Conservation (phyloP, 2,888 invertebrate species). For the Dryocosmus kuriphilus region DNA sequence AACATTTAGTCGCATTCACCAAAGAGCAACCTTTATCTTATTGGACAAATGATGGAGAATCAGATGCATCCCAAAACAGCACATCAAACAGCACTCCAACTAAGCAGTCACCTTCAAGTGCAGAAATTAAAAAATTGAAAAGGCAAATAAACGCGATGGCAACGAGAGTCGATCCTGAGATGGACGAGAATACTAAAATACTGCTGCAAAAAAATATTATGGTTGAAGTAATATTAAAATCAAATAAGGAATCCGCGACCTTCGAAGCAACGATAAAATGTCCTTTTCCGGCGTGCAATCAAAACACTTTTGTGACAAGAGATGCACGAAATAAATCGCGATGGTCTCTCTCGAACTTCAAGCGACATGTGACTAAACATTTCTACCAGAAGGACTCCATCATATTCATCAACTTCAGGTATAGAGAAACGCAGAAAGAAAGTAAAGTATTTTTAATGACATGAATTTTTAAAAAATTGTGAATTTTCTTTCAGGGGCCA, state of each 20-base stretch:
- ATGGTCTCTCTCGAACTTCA: neutral
- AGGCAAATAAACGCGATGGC: too few species aligned
- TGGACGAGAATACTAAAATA: too few species aligned
- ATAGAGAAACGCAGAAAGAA: neutral
- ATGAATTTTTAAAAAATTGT: neutral
- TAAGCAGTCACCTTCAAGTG: too few species aligned
- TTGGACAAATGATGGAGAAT: too few species aligned
- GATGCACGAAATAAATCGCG: neutral
- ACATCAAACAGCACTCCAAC: too few species aligned
- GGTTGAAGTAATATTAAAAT: too few species aligned
- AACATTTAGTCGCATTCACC: too few species aligned
- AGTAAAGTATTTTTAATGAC: neutral
- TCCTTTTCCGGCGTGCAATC: neutral
- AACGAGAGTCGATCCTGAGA: too few species aligned
- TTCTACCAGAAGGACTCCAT: neutral
- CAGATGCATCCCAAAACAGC: too few species aligned
- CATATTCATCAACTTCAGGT: neutral
- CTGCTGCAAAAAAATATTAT: too few species aligned
- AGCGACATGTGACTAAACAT: neutral
- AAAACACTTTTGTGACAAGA: conserved; percentile 1
- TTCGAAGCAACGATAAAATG: conserved; percentile 3
- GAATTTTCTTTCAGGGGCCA: neutral
- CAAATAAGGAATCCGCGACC: neutral
- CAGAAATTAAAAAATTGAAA: too few species aligned
- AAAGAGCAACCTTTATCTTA: too few species aligned